A percentile compares a stretch with the other conserved stretches of the same genome.
phyloP scores from a whole-genome alignment of 2,888 invertebrate species.

The Apodemia zela region DNA sequence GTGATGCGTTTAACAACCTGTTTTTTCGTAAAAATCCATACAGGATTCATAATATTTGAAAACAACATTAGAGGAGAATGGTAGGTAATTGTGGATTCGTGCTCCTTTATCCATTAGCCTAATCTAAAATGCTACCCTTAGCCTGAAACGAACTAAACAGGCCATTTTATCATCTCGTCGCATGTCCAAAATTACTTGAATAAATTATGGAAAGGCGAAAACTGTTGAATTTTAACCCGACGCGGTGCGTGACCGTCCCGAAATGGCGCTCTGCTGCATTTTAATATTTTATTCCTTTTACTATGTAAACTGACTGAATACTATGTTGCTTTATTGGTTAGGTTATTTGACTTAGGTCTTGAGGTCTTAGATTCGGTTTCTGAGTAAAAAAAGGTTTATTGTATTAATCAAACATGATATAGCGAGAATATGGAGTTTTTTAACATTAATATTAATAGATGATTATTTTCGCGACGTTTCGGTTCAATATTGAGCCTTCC shows the following conservation, averaged over 20 bases:
- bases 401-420: no score
- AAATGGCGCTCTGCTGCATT: slow-evolving; percentile 32
- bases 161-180: slow-evolving; percentile 54
- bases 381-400: no score
- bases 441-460: no score
- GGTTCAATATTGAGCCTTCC: no score
- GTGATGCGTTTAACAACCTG: no score
- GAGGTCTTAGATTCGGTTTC: neutral
- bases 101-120: slow-evolving; percentile 25
- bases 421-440: no score
- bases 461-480: no score
- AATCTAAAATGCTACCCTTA: slow-evolving; percentile 31
- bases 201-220: slow-evolving; percentile 64
- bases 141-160: slow-evolving; percentile 43
- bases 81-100: slow-evolving; percentile 26
- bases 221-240: slow-evolving; percentile 64
- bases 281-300: slow-evolving; percentile 35
- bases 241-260: slow-evolving; percentile 36
- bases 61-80: slow-evolving; percentile 5
- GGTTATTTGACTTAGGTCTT: neutral
- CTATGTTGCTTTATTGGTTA: neutral
- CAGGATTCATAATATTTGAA: neutral
- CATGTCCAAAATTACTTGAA: slow-evolving; percentile 70
- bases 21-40: no score
- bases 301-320: slow-evolving; percentile 12